Conservation (phyloP, 2,113 vertebrate genomes). For the Neodontobutis hainanensis region DNA sequence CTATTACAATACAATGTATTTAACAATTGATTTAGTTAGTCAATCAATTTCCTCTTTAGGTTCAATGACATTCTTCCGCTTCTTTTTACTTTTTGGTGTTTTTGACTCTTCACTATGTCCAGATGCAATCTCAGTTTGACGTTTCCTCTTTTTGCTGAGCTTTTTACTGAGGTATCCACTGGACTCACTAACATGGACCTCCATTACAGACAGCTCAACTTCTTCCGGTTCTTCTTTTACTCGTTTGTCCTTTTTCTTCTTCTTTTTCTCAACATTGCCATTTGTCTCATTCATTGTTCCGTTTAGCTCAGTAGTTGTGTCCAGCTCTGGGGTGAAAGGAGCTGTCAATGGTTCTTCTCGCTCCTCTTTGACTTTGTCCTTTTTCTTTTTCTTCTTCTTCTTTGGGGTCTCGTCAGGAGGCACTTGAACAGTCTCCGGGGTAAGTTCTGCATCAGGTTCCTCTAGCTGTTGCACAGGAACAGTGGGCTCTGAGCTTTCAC, state of each 20-base stretch:
- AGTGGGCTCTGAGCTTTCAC: constrained; percentile 44
- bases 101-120: constrained; percentile 32
- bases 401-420: constrained; percentile 55
- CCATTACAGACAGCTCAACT: constrained; percentile 40
- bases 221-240: constrained; percentile 56
- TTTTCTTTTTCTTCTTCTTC: constrained; percentile 74
- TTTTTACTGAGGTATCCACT: constrained; percentile 85
- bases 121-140: constrained; percentile 49
- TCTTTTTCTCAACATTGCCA: constrained; percentile 50
- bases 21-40: background rate
- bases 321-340: constrained; percentile 2
- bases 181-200: constrained; percentile 81
- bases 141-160: constrained; percentile 84
- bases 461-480: constrained; percentile 5
- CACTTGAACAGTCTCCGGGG: constrained; percentile 19
- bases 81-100: constrained; percentile 80
- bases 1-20: background rate
- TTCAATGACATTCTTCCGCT: constrained; percentile 61
- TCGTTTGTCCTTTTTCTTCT: constrained; percentile 72
- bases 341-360: constrained; percentile 5
- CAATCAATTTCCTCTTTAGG: background rate
- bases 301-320: constrained; percentile 6
- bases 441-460: constrained; percentile 47
- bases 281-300: constrained; percentile 47
- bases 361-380: constrained; percentile 62